phyloP scores from a whole-genome alignment of 1,140 invertebrate genomes.

The Drosophila nasuta region DNA sequence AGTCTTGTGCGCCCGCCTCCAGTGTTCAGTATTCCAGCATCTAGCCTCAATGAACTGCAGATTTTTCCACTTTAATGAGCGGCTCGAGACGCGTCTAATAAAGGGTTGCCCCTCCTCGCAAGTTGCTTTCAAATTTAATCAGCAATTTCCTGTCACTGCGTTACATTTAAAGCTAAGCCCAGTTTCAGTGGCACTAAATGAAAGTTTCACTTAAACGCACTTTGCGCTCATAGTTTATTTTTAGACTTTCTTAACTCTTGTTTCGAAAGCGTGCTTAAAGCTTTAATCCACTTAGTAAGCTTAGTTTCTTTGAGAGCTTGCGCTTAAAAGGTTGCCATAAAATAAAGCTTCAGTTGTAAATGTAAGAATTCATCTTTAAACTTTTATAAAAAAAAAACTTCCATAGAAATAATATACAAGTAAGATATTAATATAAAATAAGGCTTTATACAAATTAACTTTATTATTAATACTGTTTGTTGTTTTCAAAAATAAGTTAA shows the following conservation, averaged over 20 bases:
- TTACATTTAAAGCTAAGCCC: constrained; percentile 11
- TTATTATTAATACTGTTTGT: too few species aligned
- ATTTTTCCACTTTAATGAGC: constrained; percentile 55
- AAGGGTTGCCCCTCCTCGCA: constrained; percentile 58
- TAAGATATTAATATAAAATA: too few species aligned
- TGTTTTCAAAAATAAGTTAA: too few species aligned
- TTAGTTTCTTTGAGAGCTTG: too few species aligned
- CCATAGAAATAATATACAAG: too few species aligned
- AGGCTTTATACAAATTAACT: too few species aligned
- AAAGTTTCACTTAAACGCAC: constrained; percentile 14
- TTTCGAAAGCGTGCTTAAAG: background rate
- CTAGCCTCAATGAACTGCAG: constrained; percentile 28
- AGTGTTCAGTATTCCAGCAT: background rate
- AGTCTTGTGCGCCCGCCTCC: background rate
- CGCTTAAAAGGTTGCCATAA: too few species aligned
- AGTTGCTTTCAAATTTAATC: constrained; percentile 62
- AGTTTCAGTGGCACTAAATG: constrained; percentile 17
- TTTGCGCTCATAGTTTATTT: background rate
- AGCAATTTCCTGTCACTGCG: constrained; percentile 67
- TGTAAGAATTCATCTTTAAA: too few species aligned
- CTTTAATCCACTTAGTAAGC: background rate
- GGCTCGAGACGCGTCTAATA: constrained; percentile 59
- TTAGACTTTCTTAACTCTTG: background rate
- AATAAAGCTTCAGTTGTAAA: too few species aligned
- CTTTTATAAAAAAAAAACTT: too few species aligned